phyloP scores from a whole-genome alignment of 2,888 invertebrate genomes.

The Omphaloscelis lunosa region DNA sequence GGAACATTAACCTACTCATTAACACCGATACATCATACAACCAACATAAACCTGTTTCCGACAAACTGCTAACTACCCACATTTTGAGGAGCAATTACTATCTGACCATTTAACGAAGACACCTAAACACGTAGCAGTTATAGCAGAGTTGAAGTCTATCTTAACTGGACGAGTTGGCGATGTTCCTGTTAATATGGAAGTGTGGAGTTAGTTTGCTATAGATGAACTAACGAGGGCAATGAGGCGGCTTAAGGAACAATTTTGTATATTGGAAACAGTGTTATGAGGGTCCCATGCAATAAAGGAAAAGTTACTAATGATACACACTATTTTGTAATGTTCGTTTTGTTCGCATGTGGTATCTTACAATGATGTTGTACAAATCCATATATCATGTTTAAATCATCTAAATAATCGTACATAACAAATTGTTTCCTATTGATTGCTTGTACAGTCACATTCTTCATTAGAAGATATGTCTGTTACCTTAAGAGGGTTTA shows the following conservation, averaged over 20 bases:
- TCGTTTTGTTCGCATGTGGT: background rate
- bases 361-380: background rate
- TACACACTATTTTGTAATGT: background rate
- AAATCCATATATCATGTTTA: background rate
- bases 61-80: conserved; percentile 71
- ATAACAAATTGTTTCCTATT: background rate
- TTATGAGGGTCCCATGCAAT: conserved; percentile 33
- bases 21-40: conserved; percentile 57
- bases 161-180: conserved; percentile 25
- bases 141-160: conserved; percentile 18
- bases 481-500: no score
- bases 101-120: conserved; percentile 53
- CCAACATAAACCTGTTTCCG: conserved; percentile 49
- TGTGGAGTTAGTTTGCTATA: conserved; percentile 68
- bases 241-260: conserved; percentile 53
- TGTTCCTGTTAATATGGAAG: conserved; percentile 72
- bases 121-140: conserved; percentile 17
- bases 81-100: conserved; percentile 74
- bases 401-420: background rate
- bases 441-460: background rate
- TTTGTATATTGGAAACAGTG: conserved; percentile 47
- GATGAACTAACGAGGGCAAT: conserved; percentile 59
- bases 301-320: conserved; percentile 23
- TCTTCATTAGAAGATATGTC: background rate
- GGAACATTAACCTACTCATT: conserved; percentile 52